Evolutionary conservation across 2,888 invertebrate species (phyloP).

Genomic region (Epinotia demarniana): DNA sequence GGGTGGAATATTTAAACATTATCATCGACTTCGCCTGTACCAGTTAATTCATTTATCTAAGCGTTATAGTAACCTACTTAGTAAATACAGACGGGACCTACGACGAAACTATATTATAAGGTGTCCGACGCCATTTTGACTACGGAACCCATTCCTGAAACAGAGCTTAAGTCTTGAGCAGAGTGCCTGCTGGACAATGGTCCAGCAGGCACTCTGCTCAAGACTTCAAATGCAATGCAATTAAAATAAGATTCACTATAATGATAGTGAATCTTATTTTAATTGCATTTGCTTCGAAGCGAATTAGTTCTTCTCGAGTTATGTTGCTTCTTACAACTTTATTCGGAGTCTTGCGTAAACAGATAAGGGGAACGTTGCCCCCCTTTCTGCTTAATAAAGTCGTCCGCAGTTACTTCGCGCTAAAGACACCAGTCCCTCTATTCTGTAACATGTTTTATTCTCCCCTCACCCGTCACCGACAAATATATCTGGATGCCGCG

Average conservation of each 20-base stretch:
- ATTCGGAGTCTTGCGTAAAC: conserved; percentile 26
- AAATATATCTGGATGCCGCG: too few relatives aligned
- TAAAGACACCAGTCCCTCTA: conserved; percentile 15
- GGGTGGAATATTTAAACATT: too few relatives aligned
- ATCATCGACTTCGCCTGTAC: too few relatives aligned
- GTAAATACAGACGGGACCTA: too few relatives aligned
- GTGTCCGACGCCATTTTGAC: neutral
- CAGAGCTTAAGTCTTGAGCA: neutral
- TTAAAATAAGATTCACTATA: too few relatives aligned
- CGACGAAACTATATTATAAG: too few relatives aligned
- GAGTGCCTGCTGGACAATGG: neutral
- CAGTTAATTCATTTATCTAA: too few relatives aligned
- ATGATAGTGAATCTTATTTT: neutral
- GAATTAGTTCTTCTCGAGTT: conserved; percentile 17
- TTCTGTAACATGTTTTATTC: too few relatives aligned
- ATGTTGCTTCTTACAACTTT: conserved; percentile 26
- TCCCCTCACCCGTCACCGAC: too few relatives aligned
- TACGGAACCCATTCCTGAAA: neutral
- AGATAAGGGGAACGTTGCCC: conserved; percentile 24
- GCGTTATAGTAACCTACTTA: too few relatives aligned
- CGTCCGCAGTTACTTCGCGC: conserved; percentile 22
- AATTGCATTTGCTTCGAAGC: conserved; percentile 10
- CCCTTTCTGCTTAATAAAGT: conserved; percentile 33
- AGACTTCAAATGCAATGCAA: too few relatives aligned
- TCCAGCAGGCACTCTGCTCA: too few relatives aligned